Evolutionary conservation across 2,113 vertebrate genomes (phyloP).

Genomic region (Tauraco erythrolophus): DNA sequence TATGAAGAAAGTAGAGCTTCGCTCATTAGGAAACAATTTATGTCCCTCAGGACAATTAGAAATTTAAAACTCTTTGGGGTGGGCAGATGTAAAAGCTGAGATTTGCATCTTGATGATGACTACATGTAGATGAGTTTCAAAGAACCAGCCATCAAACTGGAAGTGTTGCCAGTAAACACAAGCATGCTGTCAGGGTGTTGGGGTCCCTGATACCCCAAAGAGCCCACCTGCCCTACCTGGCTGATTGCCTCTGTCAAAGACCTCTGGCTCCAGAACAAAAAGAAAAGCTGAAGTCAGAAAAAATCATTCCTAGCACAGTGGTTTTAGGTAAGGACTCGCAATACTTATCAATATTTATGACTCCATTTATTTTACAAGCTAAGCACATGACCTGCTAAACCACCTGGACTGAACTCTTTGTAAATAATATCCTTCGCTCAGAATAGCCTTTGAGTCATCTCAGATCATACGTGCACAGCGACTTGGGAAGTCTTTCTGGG

Average conservation of each 20-base stretch:
- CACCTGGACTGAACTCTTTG: background rate
- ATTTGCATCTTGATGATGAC: background rate
- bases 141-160: background rate
- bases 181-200: fast-evolving
- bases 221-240: background rate
- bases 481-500: background rate
- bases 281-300: background rate
- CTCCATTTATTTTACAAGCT: background rate
- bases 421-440: background rate
- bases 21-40: background rate
- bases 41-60: background rate
- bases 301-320: background rate
- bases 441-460: background rate
- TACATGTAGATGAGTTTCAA: background rate
- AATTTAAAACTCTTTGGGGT: background rate
- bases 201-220: background rate
- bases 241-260: background rate
- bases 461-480: background rate
- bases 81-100: background rate
- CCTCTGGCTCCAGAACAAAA: background rate
- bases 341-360: background rate
- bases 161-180: background rate
- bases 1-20: background rate
- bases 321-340: background rate
- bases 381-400: background rate